Evolutionary conservation across 2,113 vertebrate species (phyloP), one percentile per base, ranked within the genome.

Genomic region (Microcebus tavaratra): DNA sequence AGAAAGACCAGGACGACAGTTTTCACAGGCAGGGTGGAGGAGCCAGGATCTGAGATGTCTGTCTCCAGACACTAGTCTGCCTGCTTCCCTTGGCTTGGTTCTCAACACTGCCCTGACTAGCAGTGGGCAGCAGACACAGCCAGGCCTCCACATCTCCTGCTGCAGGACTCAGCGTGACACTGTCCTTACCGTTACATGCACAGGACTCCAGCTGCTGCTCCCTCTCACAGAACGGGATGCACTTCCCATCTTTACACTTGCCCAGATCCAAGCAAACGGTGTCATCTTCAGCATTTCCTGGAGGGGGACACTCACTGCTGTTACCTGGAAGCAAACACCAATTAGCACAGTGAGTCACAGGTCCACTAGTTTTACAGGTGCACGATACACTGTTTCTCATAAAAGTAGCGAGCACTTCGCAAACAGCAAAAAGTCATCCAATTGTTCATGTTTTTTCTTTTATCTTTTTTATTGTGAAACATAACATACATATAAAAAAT

Each of bases 151-250:
- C 0, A 0, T 1, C 0, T 0, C 29, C 27, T 11, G 17, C 50
- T 1, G 3, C 29, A 36, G 90, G 67, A 48, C 0, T 4, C 36
- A 10, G 86, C 0, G 15, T 14, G 8, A 0, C 1, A 8, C 1
- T 34, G 48, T 6, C n/a, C 98, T 98, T 98, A 99, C 99, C 99
- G 0, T 99, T 99, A 91, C 99, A 99, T 0, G 99, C 99, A 9
- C 99, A 99, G 0, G 99, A 99, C 31, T 98, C 97, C 3, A 99
- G 99, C 53, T 96, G 98, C 98, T 98, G 98, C 94, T 98, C 96
- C n/a, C 99, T 98, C 98, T 99, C 99, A 1, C 99, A 99, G 98
- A 99, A 99, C 1, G 99, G 99, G 42, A 99, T 97, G 2, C 99
- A 99, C 84, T 99, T 99, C 20, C 99, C 99, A 0, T 98, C 98